A percentile compares a stretch with the other conserved stretches of the same genome.
Evolutionary conservation across 2,113 vertebrate genomes (phyloP).

Genomic region (Strigops habroptila): DNA sequence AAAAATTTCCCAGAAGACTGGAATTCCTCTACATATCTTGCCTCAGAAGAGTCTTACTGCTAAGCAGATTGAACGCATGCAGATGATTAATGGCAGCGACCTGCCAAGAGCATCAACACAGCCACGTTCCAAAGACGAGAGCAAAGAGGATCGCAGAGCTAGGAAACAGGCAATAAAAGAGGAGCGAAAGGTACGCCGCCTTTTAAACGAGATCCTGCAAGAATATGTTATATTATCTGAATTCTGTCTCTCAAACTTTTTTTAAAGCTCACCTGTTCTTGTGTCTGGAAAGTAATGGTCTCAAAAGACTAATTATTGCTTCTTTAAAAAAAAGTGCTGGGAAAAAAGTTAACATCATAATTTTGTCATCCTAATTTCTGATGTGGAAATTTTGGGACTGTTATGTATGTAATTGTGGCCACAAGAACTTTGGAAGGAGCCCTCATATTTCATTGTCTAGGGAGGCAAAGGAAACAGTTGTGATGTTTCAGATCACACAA

Average conservation of each 20-base stretch:
- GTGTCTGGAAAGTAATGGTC: background rate
- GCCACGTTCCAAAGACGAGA: constrained; percentile 79
- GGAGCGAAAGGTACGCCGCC: constrained; percentile 81
- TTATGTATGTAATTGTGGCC: background rate
- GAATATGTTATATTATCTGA: rapidly evolving
- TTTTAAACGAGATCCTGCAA: background rate
- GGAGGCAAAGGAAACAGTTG: background rate
- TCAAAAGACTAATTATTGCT: background rate
- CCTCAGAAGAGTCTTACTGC: constrained; percentile 79
- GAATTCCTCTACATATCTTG: constrained; percentile 86
- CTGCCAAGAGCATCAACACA: constrained; percentile 82
- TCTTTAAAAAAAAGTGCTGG: background rate
- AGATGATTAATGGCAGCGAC: constrained; percentile 85
- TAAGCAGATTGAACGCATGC: constrained; percentile 87
- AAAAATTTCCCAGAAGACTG: constrained; percentile 86
- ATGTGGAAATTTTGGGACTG: background rate
- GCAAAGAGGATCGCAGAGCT: constrained; percentile 80
- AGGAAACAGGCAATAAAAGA: constrained; percentile 89
- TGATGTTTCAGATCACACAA: background rate
- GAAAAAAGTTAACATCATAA: background rate
- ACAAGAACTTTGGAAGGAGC: background rate
- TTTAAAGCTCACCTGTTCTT: background rate
- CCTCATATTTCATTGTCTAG: background rate
- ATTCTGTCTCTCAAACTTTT: rapidly evolving
- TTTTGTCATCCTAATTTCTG: background rate